phyloP scores from a whole-genome alignment of 2,113 vertebrate genomes.

The Shinisaurus crocodilurus region DNA sequence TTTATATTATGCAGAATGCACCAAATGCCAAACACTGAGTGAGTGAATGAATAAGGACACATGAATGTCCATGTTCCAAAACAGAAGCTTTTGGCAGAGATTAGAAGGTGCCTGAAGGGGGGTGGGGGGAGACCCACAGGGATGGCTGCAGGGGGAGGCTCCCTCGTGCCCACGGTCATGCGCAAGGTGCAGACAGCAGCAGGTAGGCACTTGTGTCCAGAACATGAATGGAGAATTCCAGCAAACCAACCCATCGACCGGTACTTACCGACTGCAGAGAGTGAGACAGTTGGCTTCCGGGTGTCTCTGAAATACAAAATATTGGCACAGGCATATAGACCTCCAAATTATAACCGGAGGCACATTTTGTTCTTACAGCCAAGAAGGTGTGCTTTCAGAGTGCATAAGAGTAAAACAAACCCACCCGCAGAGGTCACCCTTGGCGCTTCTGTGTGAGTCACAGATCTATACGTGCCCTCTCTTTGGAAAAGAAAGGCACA shows the following conservation, averaged over 20 bases:
- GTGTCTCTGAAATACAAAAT: conserved; percentile 87
- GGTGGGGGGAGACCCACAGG: background rate
- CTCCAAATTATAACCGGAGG: background rate
- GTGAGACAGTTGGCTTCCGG: conserved; percentile 88
- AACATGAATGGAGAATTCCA: background rate
- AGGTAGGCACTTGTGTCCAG: background rate
- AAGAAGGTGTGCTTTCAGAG: background rate
- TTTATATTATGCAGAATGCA: no score
- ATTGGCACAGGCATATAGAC: conserved; percentile 24
- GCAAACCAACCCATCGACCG: accelerated
- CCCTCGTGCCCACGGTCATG: background rate
- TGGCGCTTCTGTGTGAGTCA: background rate
- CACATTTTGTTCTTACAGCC: background rate
- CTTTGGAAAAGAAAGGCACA: background rate
- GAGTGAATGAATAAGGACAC: no score
- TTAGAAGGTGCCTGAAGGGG: no score
- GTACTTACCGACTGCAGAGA: conserved; percentile 95
- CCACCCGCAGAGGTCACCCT: background rate
- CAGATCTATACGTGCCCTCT: background rate
- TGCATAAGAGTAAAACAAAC: background rate
- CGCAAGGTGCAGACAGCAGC: accelerated
- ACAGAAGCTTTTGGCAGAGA: background rate
- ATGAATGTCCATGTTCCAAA: background rate
- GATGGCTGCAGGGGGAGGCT: background rate
- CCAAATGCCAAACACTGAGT: background rate